These are phyloP conservation scores for Eriocheir sinensis DNA, from an alignment of 1,140 invertebrate species.

Conservation along the genomic window DNA sequence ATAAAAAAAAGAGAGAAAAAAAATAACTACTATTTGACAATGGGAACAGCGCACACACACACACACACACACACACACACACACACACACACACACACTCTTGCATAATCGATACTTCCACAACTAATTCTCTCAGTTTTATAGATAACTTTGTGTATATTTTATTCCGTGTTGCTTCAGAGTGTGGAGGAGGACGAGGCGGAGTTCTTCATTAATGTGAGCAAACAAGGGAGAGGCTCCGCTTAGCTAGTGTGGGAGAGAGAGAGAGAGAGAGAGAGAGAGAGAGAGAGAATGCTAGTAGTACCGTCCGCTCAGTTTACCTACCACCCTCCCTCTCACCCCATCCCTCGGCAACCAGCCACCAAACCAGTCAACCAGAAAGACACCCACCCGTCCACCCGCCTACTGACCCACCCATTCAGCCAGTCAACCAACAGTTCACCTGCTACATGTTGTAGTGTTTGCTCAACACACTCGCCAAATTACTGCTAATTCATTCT, in stretches of 20 bases:
- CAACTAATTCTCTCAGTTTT: conserved; percentile 25
- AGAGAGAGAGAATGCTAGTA: conserved; percentile 13
- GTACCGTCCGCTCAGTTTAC: conserved; percentile 12
- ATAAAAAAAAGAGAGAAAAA: too few relatives aligned
- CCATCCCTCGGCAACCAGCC: neutral
- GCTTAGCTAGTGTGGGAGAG: neutral
- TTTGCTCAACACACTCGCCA: conserved; percentile 60
- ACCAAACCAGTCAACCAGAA: conserved; percentile 31
- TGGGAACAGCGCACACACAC: neutral
- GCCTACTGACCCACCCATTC: neutral
- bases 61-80: conserved; percentile 22
- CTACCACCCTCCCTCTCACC: neutral
- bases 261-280: neutral
- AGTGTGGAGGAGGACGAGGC: neutral
- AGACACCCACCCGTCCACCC: conserved; percentile 29
- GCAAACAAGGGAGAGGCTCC: conserved; percentile 9
- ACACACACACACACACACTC: conserved; percentile 2
- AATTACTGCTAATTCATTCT: conserved; percentile 66
- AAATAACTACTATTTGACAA: too few relatives aligned
- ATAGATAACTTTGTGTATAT: conserved; percentile 26
- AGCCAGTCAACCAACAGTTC: neutral
- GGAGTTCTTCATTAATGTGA: conserved; percentile 7
- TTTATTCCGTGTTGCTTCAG: conserved; percentile 6
- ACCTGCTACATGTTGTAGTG: conserved; percentile 55
- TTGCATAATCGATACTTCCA: neutral